A percentile compares a stretch with the other conserved stretches of the same genome.
Conservation (phyloP, 2,113 vertebrate genomes). For the Edolisoma coerulescens region DNA sequence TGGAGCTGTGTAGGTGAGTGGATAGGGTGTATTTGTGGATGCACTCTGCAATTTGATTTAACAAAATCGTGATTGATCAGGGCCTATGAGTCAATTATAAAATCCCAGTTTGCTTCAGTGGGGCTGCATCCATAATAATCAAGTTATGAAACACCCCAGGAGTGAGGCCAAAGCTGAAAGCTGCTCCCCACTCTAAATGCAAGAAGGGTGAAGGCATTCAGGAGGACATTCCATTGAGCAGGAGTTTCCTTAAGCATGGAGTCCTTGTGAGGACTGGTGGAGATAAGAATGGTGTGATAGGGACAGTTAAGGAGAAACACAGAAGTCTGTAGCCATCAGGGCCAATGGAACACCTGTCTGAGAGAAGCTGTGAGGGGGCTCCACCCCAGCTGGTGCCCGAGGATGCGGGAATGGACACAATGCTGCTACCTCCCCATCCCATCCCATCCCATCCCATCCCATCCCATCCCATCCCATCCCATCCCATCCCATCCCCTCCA, state of each 20-base stretch:
- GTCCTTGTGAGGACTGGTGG: neutral
- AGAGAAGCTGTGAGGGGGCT: neutral
- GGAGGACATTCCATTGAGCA: neutral
- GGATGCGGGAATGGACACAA: neutral
- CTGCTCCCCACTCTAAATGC: neutral
- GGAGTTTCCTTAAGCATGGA: neutral
- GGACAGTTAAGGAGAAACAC: rapidly evolving
- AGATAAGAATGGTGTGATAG: rapidly evolving
- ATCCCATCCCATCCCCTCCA: no score
- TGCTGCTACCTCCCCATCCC: neutral
- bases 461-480: neutral
- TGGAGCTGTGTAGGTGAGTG: neutral
- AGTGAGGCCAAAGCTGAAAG: neutral
- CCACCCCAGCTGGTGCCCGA: rapidly evolving
- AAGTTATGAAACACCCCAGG: neutral
- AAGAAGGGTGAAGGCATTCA: neutral
- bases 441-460: neutral
- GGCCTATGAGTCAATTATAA: neutral
- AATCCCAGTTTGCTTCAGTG: neutral
- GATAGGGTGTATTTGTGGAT: neutral
- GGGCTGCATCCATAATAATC: neutral
- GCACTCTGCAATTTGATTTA: neutral
- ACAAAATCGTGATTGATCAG: neutral
- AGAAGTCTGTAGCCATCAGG: rapidly evolving
- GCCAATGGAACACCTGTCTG: neutral